Evolutionary conservation across 2,888 invertebrate genomes (phyloP).

Genomic region (Perithous albicinctus): DNA sequence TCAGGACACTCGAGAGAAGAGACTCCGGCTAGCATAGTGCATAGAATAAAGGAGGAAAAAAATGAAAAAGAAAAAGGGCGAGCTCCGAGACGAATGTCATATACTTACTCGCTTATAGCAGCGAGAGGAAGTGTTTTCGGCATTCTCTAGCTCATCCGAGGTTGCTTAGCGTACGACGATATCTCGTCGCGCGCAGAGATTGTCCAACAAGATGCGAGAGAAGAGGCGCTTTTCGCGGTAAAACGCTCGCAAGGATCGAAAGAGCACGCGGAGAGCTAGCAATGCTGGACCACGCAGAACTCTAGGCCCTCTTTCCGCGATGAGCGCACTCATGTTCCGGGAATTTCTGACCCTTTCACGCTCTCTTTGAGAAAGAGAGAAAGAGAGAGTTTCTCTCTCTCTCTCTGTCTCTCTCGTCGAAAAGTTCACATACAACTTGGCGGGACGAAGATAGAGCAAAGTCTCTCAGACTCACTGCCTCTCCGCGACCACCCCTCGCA

Average conservation of each 20-base stretch:
- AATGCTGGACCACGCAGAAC: background rate
- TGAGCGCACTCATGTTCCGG: constrained; percentile 36
- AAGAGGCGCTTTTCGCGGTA: constrained; percentile 51
- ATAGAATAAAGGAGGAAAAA: constrained; percentile 5
- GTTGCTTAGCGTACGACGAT: constrained; percentile 33
- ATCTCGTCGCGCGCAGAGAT: constrained; percentile 50
- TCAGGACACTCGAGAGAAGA: constrained; percentile 46
- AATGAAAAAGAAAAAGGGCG: background rate
- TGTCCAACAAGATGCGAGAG: constrained; percentile 45
- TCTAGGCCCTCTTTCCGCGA: constrained; percentile 25
- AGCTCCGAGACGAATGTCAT: constrained; percentile 29
- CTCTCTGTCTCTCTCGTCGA: constrained; percentile 8
- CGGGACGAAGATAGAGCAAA: constrained; percentile 14
- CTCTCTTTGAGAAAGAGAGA: no score
- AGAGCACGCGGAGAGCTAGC: constrained; percentile 2
- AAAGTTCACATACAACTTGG: constrained; percentile 21
- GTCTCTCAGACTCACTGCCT: background rate
- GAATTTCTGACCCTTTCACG: constrained; percentile 50
- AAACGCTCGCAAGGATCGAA: constrained; percentile 44
- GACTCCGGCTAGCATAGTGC: background rate
- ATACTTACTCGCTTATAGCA: constrained; percentile 55
- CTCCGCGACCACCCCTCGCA: background rate
- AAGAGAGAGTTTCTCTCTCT: no score
- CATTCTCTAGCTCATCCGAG: constrained; percentile 59
- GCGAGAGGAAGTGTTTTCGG: constrained; percentile 62